phyloP scores from a whole-genome alignment of 2,888 invertebrate species.

The Hymenopus coronatus region DNA sequence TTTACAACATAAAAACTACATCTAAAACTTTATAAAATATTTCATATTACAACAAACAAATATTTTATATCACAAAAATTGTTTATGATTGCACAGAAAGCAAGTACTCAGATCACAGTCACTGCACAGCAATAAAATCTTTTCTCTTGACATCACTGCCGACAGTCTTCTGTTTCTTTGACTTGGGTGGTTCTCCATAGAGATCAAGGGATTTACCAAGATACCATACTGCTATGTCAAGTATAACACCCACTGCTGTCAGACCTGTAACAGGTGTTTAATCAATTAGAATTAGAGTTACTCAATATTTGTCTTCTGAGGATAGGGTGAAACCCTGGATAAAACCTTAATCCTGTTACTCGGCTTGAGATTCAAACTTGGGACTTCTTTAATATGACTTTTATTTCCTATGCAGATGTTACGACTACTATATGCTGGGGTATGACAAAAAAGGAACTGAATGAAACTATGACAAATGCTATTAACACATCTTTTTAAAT shows the following conservation, averaged over 20 bases:
- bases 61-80: neutral
- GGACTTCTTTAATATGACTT: too few species aligned
- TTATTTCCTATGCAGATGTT: too few species aligned
- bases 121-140: neutral
- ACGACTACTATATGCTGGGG: too few species aligned
- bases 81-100: neutral
- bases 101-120: neutral
- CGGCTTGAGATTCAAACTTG: too few species aligned
- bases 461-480: too few species aligned
- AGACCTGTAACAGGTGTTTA: conserved; percentile 48
- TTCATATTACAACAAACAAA: neutral
- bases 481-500: too few species aligned
- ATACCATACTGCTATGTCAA: conserved; percentile 60
- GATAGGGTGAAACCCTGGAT: too few species aligned
- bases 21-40: neutral
- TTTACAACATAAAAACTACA: too few species aligned
- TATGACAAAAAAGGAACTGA: too few species aligned
- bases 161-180: neutral
- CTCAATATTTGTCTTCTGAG: neutral
- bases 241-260: conserved; percentile 56
- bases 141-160: neutral
- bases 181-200: conserved; percentile 47
- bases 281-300: neutral
- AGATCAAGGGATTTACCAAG: conserved; percentile 58
- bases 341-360: too few species aligned